Percentiles rank a stretch among this genome's conserved stretches.
Evolutionary conservation across 2,113 vertebrate genomes (phyloP).

Genomic region (Actenoides hombroni): DNA sequence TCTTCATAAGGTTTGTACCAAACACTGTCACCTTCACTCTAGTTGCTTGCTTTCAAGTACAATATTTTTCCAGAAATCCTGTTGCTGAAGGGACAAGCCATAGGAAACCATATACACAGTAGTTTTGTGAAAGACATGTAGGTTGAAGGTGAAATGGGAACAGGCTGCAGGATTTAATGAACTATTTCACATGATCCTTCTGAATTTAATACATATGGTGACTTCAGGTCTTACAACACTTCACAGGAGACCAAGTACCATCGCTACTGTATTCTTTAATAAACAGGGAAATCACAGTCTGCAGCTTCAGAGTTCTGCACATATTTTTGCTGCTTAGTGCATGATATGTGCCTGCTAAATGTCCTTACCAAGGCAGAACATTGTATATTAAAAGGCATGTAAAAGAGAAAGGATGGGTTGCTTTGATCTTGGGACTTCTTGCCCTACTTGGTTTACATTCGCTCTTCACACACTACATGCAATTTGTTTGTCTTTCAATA

Average conservation of each 20-base stretch:
- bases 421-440: conserved; percentile 5
- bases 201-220: not conserved
- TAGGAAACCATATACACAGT: not conserved
- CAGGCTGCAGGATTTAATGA: not conserved
- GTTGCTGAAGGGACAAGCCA: not conserved
- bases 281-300: not conserved
- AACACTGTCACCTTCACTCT: not conserved
- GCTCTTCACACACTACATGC: not conserved
- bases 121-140: not conserved
- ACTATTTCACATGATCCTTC: not conserved
- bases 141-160: not conserved
- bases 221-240: not conserved
- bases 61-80: not conserved
- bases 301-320: not conserved
- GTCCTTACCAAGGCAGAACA: not conserved
- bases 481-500: conserved; percentile 46
- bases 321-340: not conserved
- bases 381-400: not conserved
- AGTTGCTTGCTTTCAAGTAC: not conserved
- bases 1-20: not conserved
- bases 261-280: not conserved
- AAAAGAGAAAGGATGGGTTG: not conserved
- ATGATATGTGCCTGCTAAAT: not conserved
- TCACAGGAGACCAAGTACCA: not conserved
- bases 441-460: not conserved